Conservation (phyloP, 2,113 vertebrate genomes). For the Ageneiosus marmoratus region DNA sequence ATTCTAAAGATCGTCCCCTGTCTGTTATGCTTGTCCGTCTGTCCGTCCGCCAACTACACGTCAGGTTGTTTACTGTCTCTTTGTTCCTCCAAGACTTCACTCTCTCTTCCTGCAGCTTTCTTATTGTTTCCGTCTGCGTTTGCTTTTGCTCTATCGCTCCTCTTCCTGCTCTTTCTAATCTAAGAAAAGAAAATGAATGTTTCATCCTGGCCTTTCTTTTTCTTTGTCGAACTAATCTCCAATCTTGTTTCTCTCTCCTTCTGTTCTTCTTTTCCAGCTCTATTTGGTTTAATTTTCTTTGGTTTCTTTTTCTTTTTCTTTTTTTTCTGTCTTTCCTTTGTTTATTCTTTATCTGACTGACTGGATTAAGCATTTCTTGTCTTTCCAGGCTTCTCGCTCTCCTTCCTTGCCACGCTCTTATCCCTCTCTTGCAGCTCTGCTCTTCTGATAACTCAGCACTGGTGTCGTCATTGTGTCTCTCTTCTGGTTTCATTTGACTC, state of each 20-base stretch:
- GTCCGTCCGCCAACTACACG: slow-evolving; percentile 14
- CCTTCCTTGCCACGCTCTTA: slow-evolving; percentile 56
- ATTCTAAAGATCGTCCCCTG: slow-evolving; percentile 47
- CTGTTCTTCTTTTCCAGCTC: slow-evolving; percentile 63
- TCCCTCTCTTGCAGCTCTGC: slow-evolving; percentile 74
- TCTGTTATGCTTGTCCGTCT: slow-evolving; percentile 9
- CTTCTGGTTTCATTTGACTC: slow-evolving; percentile 66
- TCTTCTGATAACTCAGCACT: slow-evolving; percentile 63
- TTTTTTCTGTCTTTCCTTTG: slow-evolving; percentile 62
- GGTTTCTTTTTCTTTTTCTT: slow-evolving; percentile 58
- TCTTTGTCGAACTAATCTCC: slow-evolving; percentile 64
- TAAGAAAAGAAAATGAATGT: slow-evolving; percentile 39
- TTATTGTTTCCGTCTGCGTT: slow-evolving; percentile 37
- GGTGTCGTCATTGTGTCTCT: slow-evolving; percentile 65
- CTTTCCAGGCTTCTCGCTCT: slow-evolving; percentile 73
- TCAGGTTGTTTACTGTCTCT: slow-evolving; percentile 57
- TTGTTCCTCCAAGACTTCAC: slow-evolving; percentile 18
- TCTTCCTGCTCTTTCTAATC: slow-evolving; percentile 54
- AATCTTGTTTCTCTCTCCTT: slow-evolving; percentile 65
- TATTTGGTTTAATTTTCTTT: slow-evolving; percentile 62
- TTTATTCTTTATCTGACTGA: slow-evolving; percentile 73
- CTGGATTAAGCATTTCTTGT: slow-evolving; percentile 76
- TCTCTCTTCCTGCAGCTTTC: slow-evolving; percentile 54
- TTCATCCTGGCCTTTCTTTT: slow-evolving; percentile 59
- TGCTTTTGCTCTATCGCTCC: slow-evolving; percentile 38